These are phyloP conservation scores for Porites lobata DNA, from an alignment of 92 coral and sea anemone genomes.

Conservation along the genomic window DNA sequence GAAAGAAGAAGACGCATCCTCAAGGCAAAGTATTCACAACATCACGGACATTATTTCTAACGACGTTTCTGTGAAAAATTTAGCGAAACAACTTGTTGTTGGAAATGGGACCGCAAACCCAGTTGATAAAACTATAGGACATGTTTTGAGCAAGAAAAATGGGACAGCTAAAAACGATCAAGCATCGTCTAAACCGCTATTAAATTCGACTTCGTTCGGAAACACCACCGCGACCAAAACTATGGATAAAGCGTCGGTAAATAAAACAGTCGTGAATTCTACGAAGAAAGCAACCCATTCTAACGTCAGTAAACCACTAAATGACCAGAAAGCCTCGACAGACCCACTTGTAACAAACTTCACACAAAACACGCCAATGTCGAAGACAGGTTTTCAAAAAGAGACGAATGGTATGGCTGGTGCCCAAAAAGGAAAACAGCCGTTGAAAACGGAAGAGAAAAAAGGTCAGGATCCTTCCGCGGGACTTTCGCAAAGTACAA, in stretches of 20 bases:
- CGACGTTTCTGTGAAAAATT: slow-evolving; percentile 36
- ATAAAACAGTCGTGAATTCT: neutral
- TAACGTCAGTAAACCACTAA: neutral
- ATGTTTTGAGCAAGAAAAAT: neutral
- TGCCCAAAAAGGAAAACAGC: neutral
- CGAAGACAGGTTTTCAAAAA: slow-evolving; percentile 14
- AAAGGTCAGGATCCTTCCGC: neutral
- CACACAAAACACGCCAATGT: neutral
- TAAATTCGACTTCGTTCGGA: slow-evolving; percentile 3
- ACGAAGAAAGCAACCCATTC: neutral
- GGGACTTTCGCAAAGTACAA: neutral
- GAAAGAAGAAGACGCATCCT: neutral
- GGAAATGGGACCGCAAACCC: neutral
- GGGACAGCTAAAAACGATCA: neutral
- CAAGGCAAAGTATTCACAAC: slow-evolving; percentile 16
- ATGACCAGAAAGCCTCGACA: neutral
- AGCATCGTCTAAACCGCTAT: too few relatives aligned
- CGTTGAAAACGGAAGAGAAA: neutral
- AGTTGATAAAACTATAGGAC: neutral
- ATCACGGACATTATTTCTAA: slow-evolving; percentile 30
- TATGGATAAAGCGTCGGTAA: neutral
- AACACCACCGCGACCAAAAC: neutral
- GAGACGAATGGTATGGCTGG: neutral
- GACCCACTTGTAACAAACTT: slow-evolving; percentile 1
- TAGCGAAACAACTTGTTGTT: neutral